phyloP scores from a whole-genome alignment of 2,113 vertebrate genomes.

The Pogona vitticeps region DNA sequence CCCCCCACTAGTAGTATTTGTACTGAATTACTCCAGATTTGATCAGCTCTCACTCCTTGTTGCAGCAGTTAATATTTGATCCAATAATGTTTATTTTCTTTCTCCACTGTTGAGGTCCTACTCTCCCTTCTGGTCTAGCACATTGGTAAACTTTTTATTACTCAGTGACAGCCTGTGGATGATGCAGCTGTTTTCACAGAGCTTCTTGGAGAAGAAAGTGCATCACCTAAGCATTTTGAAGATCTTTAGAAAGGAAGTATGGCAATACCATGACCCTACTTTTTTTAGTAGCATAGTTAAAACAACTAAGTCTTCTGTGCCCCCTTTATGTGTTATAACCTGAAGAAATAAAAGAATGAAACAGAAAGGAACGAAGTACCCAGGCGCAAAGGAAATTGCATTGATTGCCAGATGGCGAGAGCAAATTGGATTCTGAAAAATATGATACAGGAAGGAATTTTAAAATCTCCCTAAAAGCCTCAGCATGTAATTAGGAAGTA shows the following conservation, averaged over 20 bases:
- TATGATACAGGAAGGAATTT: neutral
- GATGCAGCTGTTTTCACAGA: neutral
- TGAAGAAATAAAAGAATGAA: neutral
- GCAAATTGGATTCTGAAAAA: slow-evolving; percentile 21
- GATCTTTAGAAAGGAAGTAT: neutral
- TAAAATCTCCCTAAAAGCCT: neutral
- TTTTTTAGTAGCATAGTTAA: neutral
- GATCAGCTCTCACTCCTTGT: neutral
- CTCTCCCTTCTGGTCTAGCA: neutral
- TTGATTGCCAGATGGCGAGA: slow-evolving; percentile 28
- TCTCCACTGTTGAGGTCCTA: neutral
- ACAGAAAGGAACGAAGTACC: neutral
- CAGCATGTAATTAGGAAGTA: neutral
- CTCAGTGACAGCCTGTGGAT: neutral
- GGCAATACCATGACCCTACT: neutral
- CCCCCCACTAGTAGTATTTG: no score
- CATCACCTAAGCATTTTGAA: neutral
- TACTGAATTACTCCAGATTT: neutral
- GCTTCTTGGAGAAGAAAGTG: neutral
- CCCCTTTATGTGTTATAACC: no score
- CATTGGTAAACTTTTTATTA: neutral
- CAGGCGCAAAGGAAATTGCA: neutral
- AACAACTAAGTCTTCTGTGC: neutral
- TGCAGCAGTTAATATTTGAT: neutral
- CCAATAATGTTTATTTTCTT: neutral